Percentiles rank a stretch among this genome's conserved stretches.
These are phyloP conservation scores for Onychomys leucogaster DNA, from an alignment of 2,797 vertebrate species.

Conservation along the genomic window DNA sequence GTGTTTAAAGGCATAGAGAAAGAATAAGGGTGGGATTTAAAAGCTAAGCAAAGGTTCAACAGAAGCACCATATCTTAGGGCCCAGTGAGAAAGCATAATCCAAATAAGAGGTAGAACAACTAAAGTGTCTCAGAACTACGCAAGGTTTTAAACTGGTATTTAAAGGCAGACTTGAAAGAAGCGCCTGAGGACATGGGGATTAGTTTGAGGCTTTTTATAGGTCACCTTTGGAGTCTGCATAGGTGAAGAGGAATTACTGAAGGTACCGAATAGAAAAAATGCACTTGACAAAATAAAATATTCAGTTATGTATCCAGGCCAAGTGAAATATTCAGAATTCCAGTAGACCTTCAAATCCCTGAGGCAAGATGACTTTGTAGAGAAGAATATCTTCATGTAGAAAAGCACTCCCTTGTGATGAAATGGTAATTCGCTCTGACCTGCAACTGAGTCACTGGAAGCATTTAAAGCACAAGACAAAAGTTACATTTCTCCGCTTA, in stretches of 20 bases:
- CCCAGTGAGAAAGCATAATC: background rate
- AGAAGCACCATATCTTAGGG: background rate
- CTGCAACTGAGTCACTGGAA: conserved; percentile 10
- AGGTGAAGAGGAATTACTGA: background rate
- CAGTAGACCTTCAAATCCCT: conserved; percentile 77
- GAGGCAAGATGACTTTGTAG: conserved; percentile 70
- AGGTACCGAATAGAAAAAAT: conserved; percentile 26
- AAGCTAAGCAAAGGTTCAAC: background rate
- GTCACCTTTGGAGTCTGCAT: conserved; percentile 27
- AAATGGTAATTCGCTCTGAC: conserved; percentile 60
- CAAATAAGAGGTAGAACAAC: background rate
- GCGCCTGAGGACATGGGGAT: background rate
- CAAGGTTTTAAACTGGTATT: background rate
- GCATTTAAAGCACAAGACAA: background rate
- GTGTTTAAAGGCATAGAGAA: background rate
- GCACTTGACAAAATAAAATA: conserved; percentile 64
- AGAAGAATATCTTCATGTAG: conserved; percentile 58
- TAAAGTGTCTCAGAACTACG: background rate
- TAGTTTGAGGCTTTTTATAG: background rate
- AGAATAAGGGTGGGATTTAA: background rate
- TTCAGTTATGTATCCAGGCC: conserved; percentile 79
- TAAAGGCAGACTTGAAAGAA: background rate
- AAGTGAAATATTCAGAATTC: conserved; percentile 76
- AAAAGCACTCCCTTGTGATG: conserved; percentile 50
- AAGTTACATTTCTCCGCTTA: background rate